Evolutionary conservation across 2,797 vertebrate genomes (phyloP), one percentile per base, ranked within the genome.

Genomic region (Salarias fasciatus): DNA sequence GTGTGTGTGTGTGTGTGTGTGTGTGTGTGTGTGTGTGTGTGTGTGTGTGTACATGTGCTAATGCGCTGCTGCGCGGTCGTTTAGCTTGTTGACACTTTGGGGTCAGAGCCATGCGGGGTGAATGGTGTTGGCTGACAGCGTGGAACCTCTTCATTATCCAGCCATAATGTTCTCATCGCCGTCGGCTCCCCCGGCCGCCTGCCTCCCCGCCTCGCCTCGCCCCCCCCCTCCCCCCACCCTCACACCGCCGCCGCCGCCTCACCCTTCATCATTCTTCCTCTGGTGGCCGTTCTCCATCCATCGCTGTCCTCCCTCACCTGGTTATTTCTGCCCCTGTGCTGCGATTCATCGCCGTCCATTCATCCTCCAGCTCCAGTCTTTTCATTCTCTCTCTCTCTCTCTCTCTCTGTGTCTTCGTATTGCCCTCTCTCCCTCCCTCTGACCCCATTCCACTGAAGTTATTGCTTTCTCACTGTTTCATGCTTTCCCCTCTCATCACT

Each of bases 61-160:
- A 92, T 91, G 86, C 85, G 81, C 82, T 87, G 88, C 88, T 91
- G 85, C 88, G 91, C 83, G 89, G 84, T 91, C 92, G 90, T 92
- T 93, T 92, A 92, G 91, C 87, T 92, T 93, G 91, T 91, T 93
- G 92, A 93, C 92, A 93, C 89, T 93, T 93, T 93, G 92, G 89
- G 92, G 92, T 93, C 92, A 93, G 90, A 88, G 84, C 87, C 86
- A 90, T 87, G 87, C 87, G 79, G 86, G 89, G 87, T 92, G 91
- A 89, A 91, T 89, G 91, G 89, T 87, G 90, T 85, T 87, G 90
- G 84, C 85, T 93, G 92, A 92, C 92, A 93, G 92, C 86, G 88
- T 92, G 89, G 91, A 93, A 93, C 92, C 89, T 92, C 90, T 93
- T 92, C 90, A 93, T 93, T 93, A 92, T 92, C 90, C 86, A 69